These are phyloP conservation scores for Lichenostomus cassidix DNA, from an alignment of 2,113 vertebrate species.

Conservation along the genomic window DNA sequence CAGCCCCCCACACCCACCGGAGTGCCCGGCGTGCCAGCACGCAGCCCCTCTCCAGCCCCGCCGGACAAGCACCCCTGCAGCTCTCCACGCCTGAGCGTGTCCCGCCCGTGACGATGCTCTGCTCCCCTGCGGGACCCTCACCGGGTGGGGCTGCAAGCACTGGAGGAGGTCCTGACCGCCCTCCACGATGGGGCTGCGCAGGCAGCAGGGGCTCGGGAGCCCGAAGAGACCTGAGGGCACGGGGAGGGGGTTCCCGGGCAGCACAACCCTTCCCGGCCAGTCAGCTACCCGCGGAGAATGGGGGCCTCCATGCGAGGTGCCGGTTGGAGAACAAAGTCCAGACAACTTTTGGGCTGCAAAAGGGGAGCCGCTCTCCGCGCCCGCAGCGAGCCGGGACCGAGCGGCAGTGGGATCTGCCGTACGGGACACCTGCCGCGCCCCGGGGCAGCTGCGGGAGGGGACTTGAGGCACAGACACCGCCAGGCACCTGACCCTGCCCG, in stretches of 20 bases:
- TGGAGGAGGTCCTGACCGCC: too few relatives aligned
- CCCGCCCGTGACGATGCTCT: background rate
- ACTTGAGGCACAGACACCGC: background rate
- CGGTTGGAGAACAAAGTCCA: background rate
- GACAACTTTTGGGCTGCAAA: background rate
- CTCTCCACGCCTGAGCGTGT: accelerated
- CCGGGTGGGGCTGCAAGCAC: background rate
- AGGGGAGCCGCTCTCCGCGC: accelerated
- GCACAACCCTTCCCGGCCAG: background rate
- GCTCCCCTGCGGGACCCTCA: background rate
- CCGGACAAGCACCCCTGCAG: background rate
- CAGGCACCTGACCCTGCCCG: background rate
- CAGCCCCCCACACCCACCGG: background rate
- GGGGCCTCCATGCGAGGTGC: accelerated
- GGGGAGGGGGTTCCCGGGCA: accelerated
- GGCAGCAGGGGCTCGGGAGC: background rate
- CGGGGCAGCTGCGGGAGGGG: background rate
- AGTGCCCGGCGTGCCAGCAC: background rate
- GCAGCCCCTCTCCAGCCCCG: background rate
- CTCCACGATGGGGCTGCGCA: background rate
- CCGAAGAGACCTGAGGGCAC: background rate
- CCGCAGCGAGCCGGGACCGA: too few relatives aligned
- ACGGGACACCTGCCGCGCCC: background rate
- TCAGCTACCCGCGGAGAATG: accelerated
- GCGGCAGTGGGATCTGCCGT: background rate